Base-by-base conservation (phyloP, 2,113 vertebrate species). In the Chlorodrepanis virens region DNA sequence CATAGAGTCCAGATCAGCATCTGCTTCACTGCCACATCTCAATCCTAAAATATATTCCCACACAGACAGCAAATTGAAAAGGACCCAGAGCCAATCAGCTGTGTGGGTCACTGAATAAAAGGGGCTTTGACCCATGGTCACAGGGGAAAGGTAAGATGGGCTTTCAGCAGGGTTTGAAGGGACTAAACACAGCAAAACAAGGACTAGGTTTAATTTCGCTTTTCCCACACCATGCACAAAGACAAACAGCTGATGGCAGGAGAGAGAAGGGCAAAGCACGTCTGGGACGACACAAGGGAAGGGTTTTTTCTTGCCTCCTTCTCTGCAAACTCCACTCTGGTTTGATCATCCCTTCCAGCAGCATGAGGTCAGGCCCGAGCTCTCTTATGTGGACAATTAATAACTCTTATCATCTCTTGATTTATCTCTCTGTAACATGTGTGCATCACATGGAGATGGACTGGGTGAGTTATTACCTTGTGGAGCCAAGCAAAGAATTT, bases 311-410 rank as follows among this genome's bases (percentile, higher is more conserved):
- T 45, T 18, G 18, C 4, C 20, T 21, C 29, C 10, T 76, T 69
- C 76, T 50, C 44, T 53, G 44, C 60, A 75, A 57, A 70, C 72
- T 67, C 63, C 27, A 4, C 64, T 47, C 49, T 37, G 88, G 50
- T 67, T 63, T 86, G 81, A 74, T 86, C 93, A 77, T 47, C 57
- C 89, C 86, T 81, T 94, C 76, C 60, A 83, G 68, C 89, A 68
- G 3, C 93, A 63, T 81, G 94, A 94, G 59, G 23, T 83, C 89
- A 90, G 86, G 5, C 86, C 79, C 42, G 8, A 88, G 54, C 33
- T 65, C 95, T 96, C 94, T 93, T 8, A 90, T 92, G 89, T 92
- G 83, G 89, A 67, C 70, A 78, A 49, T 63, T 94, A 89, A 95
- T 83, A 92, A 64, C 60, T 70, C 94, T 87, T 31, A 67, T 67